Evolutionary conservation across 2,113 vertebrate species (phyloP).

Genomic region (Phyllostomus hastatus): DNA sequence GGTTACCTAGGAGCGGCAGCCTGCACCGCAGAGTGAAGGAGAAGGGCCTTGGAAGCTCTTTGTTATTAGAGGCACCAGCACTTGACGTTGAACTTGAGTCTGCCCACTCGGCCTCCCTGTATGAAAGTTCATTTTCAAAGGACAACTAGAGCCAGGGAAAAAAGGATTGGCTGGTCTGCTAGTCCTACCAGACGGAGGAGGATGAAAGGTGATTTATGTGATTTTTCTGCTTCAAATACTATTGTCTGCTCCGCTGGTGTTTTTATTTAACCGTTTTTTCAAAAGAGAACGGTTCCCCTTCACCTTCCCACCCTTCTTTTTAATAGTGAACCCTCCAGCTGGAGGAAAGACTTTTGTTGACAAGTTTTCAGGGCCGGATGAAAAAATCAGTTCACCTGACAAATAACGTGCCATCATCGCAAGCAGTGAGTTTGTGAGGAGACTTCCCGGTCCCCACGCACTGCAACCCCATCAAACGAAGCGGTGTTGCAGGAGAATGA

Average conservation of each 20-base stretch:
- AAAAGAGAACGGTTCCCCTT: background rate
- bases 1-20: background rate
- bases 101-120: background rate
- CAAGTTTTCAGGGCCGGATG: background rate
- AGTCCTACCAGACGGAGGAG: background rate
- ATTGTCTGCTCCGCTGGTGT: background rate
- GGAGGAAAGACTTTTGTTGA: background rate
- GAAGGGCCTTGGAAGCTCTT: background rate
- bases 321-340: background rate
- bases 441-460: background rate
- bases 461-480: background rate
- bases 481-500: background rate
- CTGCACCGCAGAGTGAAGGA: background rate
- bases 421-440: background rate
- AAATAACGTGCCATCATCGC: background rate
- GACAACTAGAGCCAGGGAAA: background rate
- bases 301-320: background rate
- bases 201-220: background rate
- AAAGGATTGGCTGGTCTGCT: background rate
- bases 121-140: background rate
- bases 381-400: background rate
- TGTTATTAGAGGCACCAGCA: background rate
- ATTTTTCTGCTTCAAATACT: constrained; percentile 8
- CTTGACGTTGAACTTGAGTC: background rate
- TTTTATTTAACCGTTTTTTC: constrained; percentile 22